These are phyloP conservation scores for Pangasius krempfi DNA, from an alignment of 2,797 vertebrate genomes.

Conservation along the genomic window DNA sequence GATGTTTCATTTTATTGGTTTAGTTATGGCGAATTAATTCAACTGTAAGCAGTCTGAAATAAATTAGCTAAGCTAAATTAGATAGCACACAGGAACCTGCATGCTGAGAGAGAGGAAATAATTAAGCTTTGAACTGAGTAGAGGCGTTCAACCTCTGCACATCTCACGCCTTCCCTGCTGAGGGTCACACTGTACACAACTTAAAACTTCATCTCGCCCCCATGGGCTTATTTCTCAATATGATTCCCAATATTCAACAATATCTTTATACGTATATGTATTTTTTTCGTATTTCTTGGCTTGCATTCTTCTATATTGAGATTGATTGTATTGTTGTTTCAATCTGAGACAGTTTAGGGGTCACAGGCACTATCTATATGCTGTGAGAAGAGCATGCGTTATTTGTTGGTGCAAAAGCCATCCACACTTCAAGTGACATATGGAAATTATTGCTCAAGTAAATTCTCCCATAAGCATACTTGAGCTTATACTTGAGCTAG, in stretches of 20 bases:
- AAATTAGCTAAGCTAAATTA: conserved; percentile 59
- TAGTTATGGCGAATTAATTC: conserved; percentile 59
- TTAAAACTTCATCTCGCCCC: not conserved
- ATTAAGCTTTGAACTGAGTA: conserved; percentile 78
- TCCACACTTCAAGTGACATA: conserved; percentile 23
- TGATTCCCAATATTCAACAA: too few species aligned
- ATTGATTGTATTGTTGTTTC: not conserved
- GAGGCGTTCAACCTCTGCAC: conserved; percentile 61
- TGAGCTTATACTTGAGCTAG: conserved; percentile 23
- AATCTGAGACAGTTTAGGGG: not conserved
- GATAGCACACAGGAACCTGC: conserved; percentile 44
- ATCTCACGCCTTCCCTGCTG: conserved; percentile 25
- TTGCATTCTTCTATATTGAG: not conserved
- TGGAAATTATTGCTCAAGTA: conserved; percentile 13
- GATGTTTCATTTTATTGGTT: conserved; percentile 68
- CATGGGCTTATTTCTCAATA: not conserved
- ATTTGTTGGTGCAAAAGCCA: not conserved
- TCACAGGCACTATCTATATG: not conserved
- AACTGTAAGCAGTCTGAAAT: conserved; percentile 66
- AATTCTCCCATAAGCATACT: conserved; percentile 19
- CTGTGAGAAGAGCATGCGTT: not conserved
- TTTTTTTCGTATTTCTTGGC: not conserved
- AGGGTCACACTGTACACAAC: not conserved
- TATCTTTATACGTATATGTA: not conserved
- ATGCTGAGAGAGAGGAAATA: conserved; percentile 75